These are phyloP conservation scores for Loxodonta africana DNA, from an alignment of 2,113 vertebrate species.

Conservation along the genomic window DNA sequence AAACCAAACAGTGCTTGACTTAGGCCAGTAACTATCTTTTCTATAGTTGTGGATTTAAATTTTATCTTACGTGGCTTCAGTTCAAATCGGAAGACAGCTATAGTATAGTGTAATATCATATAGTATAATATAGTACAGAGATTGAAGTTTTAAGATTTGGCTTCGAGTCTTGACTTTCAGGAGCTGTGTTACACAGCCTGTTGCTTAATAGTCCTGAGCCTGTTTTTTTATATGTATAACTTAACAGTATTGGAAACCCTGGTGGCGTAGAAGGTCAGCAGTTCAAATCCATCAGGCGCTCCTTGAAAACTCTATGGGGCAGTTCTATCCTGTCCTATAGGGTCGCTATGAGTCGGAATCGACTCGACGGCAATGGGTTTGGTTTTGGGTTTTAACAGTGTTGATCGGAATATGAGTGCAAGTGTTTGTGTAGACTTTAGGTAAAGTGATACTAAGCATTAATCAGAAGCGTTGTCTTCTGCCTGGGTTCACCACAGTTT, in stretches of 20 bases:
- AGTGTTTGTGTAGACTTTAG: conserved; percentile 38
- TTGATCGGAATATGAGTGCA: conserved; percentile 14
- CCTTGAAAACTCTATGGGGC: too few relatives aligned
- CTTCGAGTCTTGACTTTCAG: conserved; percentile 28
- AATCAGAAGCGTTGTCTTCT: conserved; percentile 30
- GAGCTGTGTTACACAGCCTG: not conserved
- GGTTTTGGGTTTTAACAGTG: not conserved
- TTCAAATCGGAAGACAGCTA: not conserved
- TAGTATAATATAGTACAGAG: not conserved
- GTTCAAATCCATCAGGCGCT: too few relatives aligned
- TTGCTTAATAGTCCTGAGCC: not conserved
- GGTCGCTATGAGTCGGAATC: too few relatives aligned
- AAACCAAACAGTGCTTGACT: not conserved
- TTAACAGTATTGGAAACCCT: too few relatives aligned
- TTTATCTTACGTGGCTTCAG: not conserved
- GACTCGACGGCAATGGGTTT: too few relatives aligned
- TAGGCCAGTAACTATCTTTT: not conserved
- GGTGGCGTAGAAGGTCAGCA: too few relatives aligned
- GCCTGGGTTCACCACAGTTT: not conserved
- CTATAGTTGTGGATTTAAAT: conserved; percentile 26
- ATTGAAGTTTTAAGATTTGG: conserved; percentile 30
- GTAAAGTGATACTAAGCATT: not conserved
- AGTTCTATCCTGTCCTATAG: too few relatives aligned
- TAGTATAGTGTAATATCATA: not conserved
- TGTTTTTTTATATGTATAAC: not conserved